Base-by-base conservation (phyloP, 2,113 vertebrate species). In the Nerophis lumbriciformis region DNA sequence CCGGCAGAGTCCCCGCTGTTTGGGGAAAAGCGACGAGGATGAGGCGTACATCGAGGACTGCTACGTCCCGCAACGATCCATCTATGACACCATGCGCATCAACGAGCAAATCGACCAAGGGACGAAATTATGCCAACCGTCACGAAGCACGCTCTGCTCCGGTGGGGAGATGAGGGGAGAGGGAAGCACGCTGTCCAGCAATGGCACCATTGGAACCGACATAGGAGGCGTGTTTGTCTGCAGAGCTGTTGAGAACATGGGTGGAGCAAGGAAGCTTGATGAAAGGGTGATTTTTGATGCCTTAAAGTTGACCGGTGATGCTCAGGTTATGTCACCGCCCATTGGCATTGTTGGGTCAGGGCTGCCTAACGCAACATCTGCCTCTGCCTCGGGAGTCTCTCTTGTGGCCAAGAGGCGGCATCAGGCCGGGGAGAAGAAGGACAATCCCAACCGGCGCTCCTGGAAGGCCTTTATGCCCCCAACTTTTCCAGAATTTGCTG, bases 61-160 rank as follows among this genome's bases (percentile, higher is more conserved):
- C 81, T 99, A 99, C 59, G 96, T 99, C 65, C 97, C 97, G n/a
- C 97, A 99, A 88, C 83, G 97, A 42, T 99, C 97, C 13, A 98
- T 99, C 45, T 99, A 99, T 14, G 97, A 99, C 76, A 99, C 97
- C 0, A 98, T 99, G 97, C 92, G 97, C 49, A 99, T 99, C 74
- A 99, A 99, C 39, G 97, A 99, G 79, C 96, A 99, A 78, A 99
- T 99, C 66, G 97, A 99, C 82, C 95, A 97, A 80, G 96, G 97
- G 37, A 88, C 93, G 45, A 99, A 97, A 85, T 89, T 95, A 61
- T 93, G 90, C 81, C 97, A 94, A 79, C 93, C 94, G 8, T 97
- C 95, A 35, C 94, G 98, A 84, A 94, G 93, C 76, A 97, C 93
- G 37, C 80, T 97, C 0, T 94, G 95, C 56, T 91, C 91, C 13